phyloP scores from a whole-genome alignment of 2,888 invertebrate genomes.

The Amiota mariae region DNA sequence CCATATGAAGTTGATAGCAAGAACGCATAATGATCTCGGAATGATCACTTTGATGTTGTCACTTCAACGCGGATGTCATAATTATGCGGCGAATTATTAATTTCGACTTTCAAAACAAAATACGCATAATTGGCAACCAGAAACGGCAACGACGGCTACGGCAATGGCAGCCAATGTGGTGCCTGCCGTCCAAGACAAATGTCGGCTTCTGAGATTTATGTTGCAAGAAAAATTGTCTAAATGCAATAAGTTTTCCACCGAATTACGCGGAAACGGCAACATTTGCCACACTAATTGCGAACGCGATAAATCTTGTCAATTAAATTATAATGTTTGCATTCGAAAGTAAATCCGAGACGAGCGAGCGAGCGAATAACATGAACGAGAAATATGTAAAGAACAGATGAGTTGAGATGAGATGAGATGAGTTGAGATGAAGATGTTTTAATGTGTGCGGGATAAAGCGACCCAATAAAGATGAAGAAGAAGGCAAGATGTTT shows the following conservation, averaged over 20 bases:
- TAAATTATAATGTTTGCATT: conserved; percentile 73
- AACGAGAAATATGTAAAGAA: too few relatives aligned
- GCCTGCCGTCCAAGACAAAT: conserved; percentile 9
- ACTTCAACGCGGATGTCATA: conserved; percentile 66
- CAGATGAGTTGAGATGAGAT: too few relatives aligned
- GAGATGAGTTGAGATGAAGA: too few relatives aligned
- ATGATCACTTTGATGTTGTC: conserved; percentile 61
- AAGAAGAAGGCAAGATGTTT: conserved; percentile 54
- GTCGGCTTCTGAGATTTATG: conserved; percentile 54
- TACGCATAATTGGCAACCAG: conserved; percentile 62
- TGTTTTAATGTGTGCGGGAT: too few relatives aligned
- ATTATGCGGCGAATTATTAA: conserved; percentile 69
- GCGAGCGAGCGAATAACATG: not conserved
- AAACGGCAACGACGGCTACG: conserved; percentile 18
- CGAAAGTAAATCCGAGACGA: conserved; percentile 38
- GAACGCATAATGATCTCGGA: not conserved
- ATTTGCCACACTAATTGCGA: conserved; percentile 72
- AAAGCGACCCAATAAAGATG: not conserved
- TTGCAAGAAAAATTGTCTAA: conserved; percentile 65
- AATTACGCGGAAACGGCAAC: conserved; percentile 57
- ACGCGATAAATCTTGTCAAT: conserved; percentile 74
- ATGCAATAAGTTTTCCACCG: conserved; percentile 55
- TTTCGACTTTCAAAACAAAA: conserved; percentile 68
- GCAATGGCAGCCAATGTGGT: not conserved
- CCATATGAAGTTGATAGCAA: too few relatives aligned